phyloP scores from a whole-genome alignment of 1,140 invertebrate genomes.

The Brachionus manjavacas region DNA sequence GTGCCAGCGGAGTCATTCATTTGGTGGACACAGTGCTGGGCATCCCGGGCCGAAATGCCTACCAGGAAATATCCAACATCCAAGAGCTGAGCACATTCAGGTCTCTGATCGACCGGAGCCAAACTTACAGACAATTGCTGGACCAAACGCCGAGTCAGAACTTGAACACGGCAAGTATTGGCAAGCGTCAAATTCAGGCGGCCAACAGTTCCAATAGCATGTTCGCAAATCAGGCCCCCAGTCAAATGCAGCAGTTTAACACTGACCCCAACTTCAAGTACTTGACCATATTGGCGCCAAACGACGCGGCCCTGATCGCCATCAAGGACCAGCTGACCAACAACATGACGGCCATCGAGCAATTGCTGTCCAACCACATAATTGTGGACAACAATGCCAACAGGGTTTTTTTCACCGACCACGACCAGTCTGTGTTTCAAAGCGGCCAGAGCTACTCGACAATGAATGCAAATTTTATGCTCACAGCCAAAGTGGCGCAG shows the following conservation, averaged over 20 bases:
- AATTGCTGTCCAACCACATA: constrained; percentile 16
- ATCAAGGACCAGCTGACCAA: constrained; percentile 4
- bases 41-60: neutral
- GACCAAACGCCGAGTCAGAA: neutral
- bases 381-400: constrained; percentile 25
- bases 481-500: neutral
- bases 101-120: constrained; percentile 4
- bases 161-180: neutral
- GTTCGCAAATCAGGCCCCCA: neutral
- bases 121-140: constrained; percentile 4
- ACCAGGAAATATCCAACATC: constrained; percentile 27
- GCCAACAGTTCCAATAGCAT: neutral
- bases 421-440: constrained; percentile 1
- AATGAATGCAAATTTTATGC: constrained; percentile 15
- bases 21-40: constrained; percentile 30
- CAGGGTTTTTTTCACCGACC: constrained; percentile 15
- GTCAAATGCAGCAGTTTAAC: neutral
- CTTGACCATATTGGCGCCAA: constrained; percentile 27
- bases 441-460: constrained; percentile 5
- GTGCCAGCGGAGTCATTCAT: constrained; percentile 35
- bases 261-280: neutral
- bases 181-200: neutral
- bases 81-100: constrained; percentile 25
- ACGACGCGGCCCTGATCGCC: neutral
- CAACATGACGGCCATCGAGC: constrained; percentile 9